Percentiles rank a stretch among this genome's conserved stretches.
These are phyloP conservation scores for Himalopsyche anomala DNA, from an alignment of 2,888 invertebrate genomes.

Conservation along the genomic window DNA sequence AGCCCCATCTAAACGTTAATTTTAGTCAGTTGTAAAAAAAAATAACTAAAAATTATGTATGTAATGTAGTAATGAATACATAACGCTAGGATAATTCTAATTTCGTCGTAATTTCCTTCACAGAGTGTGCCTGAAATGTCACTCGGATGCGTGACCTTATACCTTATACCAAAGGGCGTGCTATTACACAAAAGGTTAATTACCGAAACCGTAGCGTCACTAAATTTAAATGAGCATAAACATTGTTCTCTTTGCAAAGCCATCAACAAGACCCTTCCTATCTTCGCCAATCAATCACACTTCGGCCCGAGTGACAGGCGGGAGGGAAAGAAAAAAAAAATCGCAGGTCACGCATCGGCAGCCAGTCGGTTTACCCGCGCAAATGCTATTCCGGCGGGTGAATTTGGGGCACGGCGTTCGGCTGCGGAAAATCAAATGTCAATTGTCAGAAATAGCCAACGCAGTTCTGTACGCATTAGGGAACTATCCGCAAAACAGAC, in stretches of 20 bases:
- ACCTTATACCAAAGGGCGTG: constrained; percentile 1
- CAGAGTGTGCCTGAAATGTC: neutral
- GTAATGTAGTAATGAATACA: too few relatives aligned
- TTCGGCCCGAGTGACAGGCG: neutral
- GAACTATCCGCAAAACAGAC: constrained; percentile 1
- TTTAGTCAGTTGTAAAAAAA: too few relatives aligned
- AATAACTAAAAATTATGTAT: too few relatives aligned
- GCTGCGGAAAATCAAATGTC: constrained; percentile 40
- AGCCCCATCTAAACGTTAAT: too few relatives aligned
- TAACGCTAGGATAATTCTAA: too few relatives aligned
- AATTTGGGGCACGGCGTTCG: neutral
- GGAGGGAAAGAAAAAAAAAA: neutral
- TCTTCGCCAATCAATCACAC: constrained; percentile 7
- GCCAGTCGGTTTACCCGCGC: neutral
- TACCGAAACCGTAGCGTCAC: neutral
- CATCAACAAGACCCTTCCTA: neutral
- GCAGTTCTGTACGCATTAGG: constrained; percentile 25
- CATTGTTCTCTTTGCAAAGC: neutral
- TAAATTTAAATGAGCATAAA: neutral
- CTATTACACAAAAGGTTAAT: constrained; percentile 12
- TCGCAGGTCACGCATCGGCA: neutral
- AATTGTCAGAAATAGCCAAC: neutral
- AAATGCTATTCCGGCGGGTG: neutral
- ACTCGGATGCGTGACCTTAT: neutral
- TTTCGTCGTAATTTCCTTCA: too few relatives aligned